Base-by-base conservation (phyloP, 2,888 invertebrate genomes). In the Agrotis ipsilon region DNA sequence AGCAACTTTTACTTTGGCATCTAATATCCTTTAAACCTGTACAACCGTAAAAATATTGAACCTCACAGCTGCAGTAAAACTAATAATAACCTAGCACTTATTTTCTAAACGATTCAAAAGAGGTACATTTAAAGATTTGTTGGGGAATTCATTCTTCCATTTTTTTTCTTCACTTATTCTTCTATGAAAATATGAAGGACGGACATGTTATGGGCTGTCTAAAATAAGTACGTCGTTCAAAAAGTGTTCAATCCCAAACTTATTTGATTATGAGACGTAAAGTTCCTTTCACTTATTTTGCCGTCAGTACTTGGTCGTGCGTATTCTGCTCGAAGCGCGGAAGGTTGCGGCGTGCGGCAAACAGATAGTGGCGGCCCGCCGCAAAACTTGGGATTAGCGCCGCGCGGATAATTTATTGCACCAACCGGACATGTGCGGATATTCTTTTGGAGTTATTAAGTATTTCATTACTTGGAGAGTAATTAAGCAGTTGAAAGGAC, bases 291-390 rank as follows among this genome's bases (percentile, higher is more conserved):
- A 14, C n/a, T 60, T 73, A 3, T 32, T 87, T 68, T 94, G 92
- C 81, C 24, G 48, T 73, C 94, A 51, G 68, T 94, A 91, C 89
- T 11, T 4, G 43, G 49, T n/a, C 49, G 78, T 79, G 88, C 94
- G 94, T 94, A 93, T 94, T 94, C 92, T 88, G 87, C 85, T 88
- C 91, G 94, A 94, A 90, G 94, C 91, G 94, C 90, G 91, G 93
- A 95, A 95, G 95, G 95, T 94, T 92, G 92, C 92, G 88, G 94
- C 89, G 93, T 96, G 96, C 92, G 90, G 89, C 88, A 88, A 91
- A 88, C 94, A 94, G 96, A 96, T 96, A 96, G 95, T 94, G 93
- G 75, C 84, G 90, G 84, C 86, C 90, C 91, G 87, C 88, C 88
- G 90, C 91, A 90, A 89, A 90, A 91, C 91, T 88, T 87, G 88